A percentile compares a stretch with the other conserved stretches of the same genome.
Evolutionary conservation across 53 echinoderm and acorn worm species (phyloP).

Genomic region (Mesocentrotus franciscanus): DNA sequence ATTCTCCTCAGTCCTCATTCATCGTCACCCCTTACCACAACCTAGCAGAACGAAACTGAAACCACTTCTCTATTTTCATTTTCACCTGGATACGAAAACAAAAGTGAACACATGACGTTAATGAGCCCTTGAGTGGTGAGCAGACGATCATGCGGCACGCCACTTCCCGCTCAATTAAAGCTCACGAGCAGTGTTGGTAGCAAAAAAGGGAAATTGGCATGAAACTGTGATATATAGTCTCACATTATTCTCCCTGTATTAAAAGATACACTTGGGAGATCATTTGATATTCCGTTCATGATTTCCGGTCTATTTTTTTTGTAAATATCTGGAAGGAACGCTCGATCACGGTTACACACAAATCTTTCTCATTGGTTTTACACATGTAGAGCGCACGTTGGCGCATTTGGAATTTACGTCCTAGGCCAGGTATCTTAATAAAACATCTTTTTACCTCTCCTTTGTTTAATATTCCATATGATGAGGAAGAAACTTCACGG

Average conservation of each 20-base stretch:
- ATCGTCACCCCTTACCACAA: background rate
- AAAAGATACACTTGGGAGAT: too few species aligned
- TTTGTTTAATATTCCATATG: too few species aligned
- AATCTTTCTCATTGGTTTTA: too few species aligned
- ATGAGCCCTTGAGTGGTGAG: background rate
- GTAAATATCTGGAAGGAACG: too few species aligned
- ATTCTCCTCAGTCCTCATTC: background rate
- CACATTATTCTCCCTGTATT: background rate
- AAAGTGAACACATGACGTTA: conserved; percentile 16
- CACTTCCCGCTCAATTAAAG: background rate
- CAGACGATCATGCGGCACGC: background rate
- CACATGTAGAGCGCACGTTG: too few species aligned
- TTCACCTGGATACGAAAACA: conserved; percentile 29
- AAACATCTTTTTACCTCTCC: too few species aligned
- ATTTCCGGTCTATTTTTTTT: too few species aligned
- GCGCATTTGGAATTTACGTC: too few species aligned
- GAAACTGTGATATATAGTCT: background rate
- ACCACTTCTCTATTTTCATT: conserved; percentile 20
- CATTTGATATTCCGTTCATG: too few species aligned
- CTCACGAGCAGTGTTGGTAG: background rate
- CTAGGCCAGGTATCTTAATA: too few species aligned
- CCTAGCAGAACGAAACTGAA: background rate
- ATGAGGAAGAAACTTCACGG: too few species aligned
- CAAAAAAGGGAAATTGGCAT: background rate
- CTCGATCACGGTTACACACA: too few species aligned